Evolutionary conservation across 1,140 invertebrate species (phyloP).

Genomic region (Psilanteris sp.): DNA sequence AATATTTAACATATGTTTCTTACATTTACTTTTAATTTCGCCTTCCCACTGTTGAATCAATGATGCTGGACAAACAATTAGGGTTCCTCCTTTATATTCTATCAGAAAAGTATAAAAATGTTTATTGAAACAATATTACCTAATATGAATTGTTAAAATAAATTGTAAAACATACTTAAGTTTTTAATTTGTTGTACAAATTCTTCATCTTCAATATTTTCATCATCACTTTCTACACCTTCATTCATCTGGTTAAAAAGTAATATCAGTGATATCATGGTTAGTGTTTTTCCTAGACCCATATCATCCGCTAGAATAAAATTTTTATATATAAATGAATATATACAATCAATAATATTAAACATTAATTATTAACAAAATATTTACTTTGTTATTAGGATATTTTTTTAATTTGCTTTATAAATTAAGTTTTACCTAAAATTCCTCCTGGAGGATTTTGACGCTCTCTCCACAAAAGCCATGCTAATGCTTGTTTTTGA

Average conservation of each 20-base stretch:
- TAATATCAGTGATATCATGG: constrained; percentile 89
- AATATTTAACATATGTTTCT: constrained; percentile 82
- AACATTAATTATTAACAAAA: too few species aligned
- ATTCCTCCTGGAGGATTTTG: constrained; percentile 91
- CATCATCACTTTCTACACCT: constrained; percentile 49
- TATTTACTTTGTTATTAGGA: background rate
- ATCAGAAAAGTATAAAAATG: constrained; percentile 2
- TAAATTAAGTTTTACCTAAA: constrained; percentile 81
- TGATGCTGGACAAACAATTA: constrained; percentile 94
- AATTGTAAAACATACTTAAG: constrained; percentile 59
- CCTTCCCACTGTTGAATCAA: constrained; percentile 91
- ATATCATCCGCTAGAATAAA: constrained; percentile 91
- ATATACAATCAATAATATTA: too few species aligned
- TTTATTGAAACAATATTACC: constrained; percentile 75
- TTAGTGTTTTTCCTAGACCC: constrained; percentile 96
- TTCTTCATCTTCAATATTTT: constrained; percentile 28
- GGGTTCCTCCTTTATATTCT: constrained; percentile 83
- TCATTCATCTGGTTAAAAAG: constrained; percentile 70
- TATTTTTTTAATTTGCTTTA: too few species aligned
- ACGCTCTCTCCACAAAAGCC: constrained; percentile 93
- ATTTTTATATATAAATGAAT: too few species aligned
- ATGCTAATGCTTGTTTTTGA: constrained; percentile 92
- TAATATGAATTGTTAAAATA: constrained; percentile 73
- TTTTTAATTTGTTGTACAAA: constrained; percentile 59
- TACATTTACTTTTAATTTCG: constrained; percentile 87